These are phyloP conservation scores for Homarus gammarus DNA, from an alignment of 2,888 invertebrate genomes.

Conservation along the genomic window DNA sequence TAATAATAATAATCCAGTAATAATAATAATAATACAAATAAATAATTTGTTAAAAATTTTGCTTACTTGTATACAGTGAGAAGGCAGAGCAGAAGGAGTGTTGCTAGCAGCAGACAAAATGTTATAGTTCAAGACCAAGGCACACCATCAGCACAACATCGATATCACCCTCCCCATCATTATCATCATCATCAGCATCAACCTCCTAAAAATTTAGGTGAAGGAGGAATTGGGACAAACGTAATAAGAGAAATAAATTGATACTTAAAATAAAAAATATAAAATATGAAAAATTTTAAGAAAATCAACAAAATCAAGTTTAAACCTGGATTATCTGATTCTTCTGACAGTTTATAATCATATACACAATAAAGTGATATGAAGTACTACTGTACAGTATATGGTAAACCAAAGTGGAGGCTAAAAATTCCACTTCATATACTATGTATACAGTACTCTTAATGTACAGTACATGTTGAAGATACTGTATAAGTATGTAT, in stretches of 20 bases:
- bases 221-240: slow-evolving; percentile 33
- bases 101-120: slow-evolving; percentile 41
- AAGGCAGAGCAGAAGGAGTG: slow-evolving; percentile 53
- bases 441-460: no score
- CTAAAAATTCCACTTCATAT: no score
- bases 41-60: no score
- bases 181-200: slow-evolving; percentile 38
- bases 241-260: slow-evolving; percentile 20
- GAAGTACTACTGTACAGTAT: no score
- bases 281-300: neutral
- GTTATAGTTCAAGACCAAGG: slow-evolving; percentile 46
- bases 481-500: no score
- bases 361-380: no score
- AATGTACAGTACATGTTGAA: no score
- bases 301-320: neutral
- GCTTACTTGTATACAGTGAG: slow-evolving; percentile 45
- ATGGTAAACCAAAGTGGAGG: no score
- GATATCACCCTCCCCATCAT: slow-evolving; percentile 20
- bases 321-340: slow-evolving; percentile 23
- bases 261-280: slow-evolving; percentile 19
- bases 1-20: no score
- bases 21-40: no score
- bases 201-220: slow-evolving; percentile 18
- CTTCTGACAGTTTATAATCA: no score
- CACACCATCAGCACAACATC: slow-evolving; percentile 48